Conservation (phyloP, 2,888 invertebrate species). For the Eupithecia insigniata region DNA sequence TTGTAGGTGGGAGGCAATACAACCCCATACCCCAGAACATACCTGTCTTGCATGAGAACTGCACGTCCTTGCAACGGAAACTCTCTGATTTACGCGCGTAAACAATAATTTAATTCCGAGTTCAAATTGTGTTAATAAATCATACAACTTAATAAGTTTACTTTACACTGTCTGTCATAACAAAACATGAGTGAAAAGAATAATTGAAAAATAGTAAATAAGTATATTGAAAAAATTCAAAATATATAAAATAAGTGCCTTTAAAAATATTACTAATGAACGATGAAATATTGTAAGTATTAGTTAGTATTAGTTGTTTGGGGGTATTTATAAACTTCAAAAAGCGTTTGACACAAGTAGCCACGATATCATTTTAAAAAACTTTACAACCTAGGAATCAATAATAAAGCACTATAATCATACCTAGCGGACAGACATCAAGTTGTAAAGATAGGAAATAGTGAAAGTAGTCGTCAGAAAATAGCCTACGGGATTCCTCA, state of each 20-base stretch:
- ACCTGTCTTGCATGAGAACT: slow-evolving; percentile 17
- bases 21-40: slow-evolving; percentile 13
- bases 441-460: too few species aligned
- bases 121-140: neutral
- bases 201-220: neutral
- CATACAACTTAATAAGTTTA: neutral
- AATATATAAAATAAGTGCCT: neutral
- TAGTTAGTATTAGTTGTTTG: too few species aligned
- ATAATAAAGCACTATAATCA: too few species aligned
- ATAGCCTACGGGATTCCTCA: too few species aligned
- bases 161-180: neutral
- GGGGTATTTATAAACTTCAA: too few species aligned
- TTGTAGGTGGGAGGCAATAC: neutral
- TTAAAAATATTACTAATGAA: neutral
- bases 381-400: too few species aligned
- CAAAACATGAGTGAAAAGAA: neutral
- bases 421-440: too few species aligned
- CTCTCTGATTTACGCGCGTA: slow-evolving; percentile 11
- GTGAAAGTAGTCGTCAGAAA: too few species aligned
- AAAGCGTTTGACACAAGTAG: too few species aligned
- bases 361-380: too few species aligned
- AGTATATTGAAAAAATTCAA: too few species aligned
- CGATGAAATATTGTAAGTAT: neutral
- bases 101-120: neutral
- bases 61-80: slow-evolving; percentile 23